Percentiles rank a stretch among this genome's conserved stretches.
Evolutionary conservation across 1,140 invertebrate species (phyloP).

Genomic region (Sitophilus oryzae): DNA sequence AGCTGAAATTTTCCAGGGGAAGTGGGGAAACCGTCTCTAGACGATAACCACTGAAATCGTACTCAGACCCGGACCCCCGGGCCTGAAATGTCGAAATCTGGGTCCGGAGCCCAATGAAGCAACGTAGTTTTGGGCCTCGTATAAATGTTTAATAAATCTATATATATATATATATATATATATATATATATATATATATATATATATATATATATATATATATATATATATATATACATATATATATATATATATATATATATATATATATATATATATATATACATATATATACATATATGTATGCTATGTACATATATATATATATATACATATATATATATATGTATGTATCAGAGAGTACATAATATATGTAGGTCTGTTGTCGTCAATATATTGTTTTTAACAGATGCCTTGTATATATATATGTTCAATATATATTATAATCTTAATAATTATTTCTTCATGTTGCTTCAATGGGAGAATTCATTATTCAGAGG

Average conservation of each 20-base stretch:
- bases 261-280: constrained; percentile 4
- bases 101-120: too few relatives aligned
- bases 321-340: constrained; percentile 4
- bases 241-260: constrained; percentile 4
- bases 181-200: constrained; percentile 5
- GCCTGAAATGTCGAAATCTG: too few relatives aligned
- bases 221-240: constrained; percentile 4
- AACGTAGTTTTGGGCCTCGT: background rate
- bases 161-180: constrained; percentile 5
- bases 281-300: constrained; percentile 3
- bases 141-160: background rate
- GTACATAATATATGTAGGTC: constrained; percentile 1
- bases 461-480: too few relatives aligned
- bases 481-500: too few relatives aligned
- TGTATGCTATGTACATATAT: constrained; percentile 1
- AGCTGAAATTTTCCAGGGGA: too few relatives aligned
- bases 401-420: background rate
- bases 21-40: too few relatives aligned
- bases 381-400: background rate
- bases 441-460: too few relatives aligned
- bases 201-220: constrained; percentile 4
- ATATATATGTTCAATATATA: constrained; percentile 3
- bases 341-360: background rate
- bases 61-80: too few relatives aligned
- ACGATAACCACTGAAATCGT: too few relatives aligned